A percentile compares a stretch with the other conserved stretches of the same genome.
Evolutionary conservation across 2,797 vertebrate species (phyloP).

Genomic region (Podargus strigoides): DNA sequence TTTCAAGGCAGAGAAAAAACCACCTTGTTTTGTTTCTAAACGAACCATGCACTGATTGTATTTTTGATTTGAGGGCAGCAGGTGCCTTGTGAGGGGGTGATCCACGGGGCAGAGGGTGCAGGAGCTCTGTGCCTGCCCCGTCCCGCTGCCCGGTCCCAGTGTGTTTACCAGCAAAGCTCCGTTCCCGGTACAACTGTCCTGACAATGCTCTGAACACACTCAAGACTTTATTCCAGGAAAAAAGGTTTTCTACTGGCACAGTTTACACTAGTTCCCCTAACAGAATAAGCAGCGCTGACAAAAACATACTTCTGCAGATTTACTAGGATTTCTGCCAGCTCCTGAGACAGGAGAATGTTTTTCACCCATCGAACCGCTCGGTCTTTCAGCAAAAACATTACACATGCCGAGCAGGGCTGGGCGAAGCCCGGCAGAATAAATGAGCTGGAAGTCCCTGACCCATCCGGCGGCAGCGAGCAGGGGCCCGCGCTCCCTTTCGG

Average conservation of each 20-base stretch:
- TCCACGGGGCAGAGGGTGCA: background rate
- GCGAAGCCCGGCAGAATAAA: slow-evolving; percentile 18
- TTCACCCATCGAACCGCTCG: slow-evolving; percentile 18
- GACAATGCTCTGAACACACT: slow-evolving; percentile 14
- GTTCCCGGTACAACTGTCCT: background rate
- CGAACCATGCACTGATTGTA: fast-evolving
- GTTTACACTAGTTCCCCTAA: slow-evolving; percentile 8
- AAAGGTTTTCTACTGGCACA: slow-evolving; percentile 13
- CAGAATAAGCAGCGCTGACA: slow-evolving; percentile 38
- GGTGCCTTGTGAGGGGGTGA: background rate
- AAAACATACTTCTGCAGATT: slow-evolving; percentile 52
- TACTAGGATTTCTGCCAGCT: slow-evolving; percentile 54
- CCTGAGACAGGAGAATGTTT: slow-evolving; percentile 38
- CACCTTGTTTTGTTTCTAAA: fast-evolving
- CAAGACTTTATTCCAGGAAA: slow-evolving; percentile 52
- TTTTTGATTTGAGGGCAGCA: background rate
- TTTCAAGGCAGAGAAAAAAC: background rate
- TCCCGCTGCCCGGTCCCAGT: background rate
- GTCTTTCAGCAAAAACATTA: slow-evolving; percentile 35
- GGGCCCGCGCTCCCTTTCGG: slow-evolving; percentile 11
- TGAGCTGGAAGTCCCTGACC: slow-evolving; percentile 33
- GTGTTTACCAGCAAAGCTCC: background rate
- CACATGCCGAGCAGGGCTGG: slow-evolving; percentile 22
- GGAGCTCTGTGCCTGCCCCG: background rate
- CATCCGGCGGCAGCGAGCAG: background rate